Evolutionary conservation across 2,797 vertebrate genomes (phyloP), one percentile per base, ranked within the genome.

Genomic region (Hemitrygon akajei): DNA sequence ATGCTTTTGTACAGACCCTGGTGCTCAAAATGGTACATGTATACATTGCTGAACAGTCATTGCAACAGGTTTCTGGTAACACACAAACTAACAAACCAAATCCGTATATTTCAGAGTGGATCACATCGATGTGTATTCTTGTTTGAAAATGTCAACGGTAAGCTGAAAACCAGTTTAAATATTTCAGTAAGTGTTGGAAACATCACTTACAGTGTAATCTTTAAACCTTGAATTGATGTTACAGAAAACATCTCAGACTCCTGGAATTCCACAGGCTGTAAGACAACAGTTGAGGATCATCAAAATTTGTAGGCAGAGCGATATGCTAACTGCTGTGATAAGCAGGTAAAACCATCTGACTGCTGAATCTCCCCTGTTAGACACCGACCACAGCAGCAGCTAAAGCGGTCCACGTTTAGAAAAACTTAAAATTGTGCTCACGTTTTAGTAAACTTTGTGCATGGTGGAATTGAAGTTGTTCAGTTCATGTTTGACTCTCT

Each of bases 221-320:
- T 76, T 93, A 58, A 27, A 76, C 71, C n/a, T 66, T 25, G 37
- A n/a, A 30, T 25, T 76, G 7, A 14, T 75, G 71, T 93, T 93
- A 93, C 91, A 93, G 91, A 93, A 3, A 76, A 56, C 27, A 56
- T 4, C 0, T 1, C 22, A 30, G 91, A 7, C 3, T 3, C 6
- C 40, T 93, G 91, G 91, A 6, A 93, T 58, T 10, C 91, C 47
- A 47, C 71, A 27, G 91, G 91, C 27, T 93, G 91, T 93, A 47
- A 20, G 0, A 93, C 91, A 20, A 58, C 1, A 93, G 7, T 73
- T 12, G 69, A 47, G 12, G 37, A 9, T 58, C n/a, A n/a, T 56
- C 71, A 76, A 76, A n/a, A n/a, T n/a, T n/a, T n/a, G n/a, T n/a
- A n/a, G n/a, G n/a, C n/a, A n/a, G n/a, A n/a, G n/a, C n/a, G n/a